Conservation (phyloP, 2,113 vertebrate species). For the Percina caprodes region DNA sequence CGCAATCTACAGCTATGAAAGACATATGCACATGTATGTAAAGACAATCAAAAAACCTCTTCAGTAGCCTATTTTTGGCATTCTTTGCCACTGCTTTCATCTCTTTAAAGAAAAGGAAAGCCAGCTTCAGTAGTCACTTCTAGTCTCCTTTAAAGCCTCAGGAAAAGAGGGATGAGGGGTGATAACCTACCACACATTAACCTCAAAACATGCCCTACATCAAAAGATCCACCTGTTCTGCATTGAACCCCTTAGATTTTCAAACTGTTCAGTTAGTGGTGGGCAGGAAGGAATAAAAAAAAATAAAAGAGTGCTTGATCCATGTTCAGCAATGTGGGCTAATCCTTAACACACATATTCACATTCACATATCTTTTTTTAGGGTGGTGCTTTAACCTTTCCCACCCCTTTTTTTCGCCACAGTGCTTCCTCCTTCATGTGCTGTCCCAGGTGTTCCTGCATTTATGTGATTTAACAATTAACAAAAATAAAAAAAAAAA, state of each 20-base stretch:
- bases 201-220: constrained; percentile 59
- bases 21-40: constrained; percentile 24
- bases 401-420: background rate
- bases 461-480: constrained; percentile 70
- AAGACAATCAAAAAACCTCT: constrained; percentile 36
- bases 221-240: constrained; percentile 50
- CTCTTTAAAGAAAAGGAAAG: constrained; percentile 3
- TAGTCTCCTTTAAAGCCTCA: constrained; percentile 25
- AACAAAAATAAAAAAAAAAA: constrained; percentile 35
- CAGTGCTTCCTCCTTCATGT: constrained; percentile 20
- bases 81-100: constrained; percentile 16
- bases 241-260: constrained; percentile 45
- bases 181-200: constrained; percentile 48
- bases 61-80: background rate
- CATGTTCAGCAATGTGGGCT: constrained; percentile 52
- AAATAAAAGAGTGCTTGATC: constrained; percentile 59
- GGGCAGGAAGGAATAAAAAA: constrained; percentile 53
- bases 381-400: constrained; percentile 11
- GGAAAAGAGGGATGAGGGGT: constrained; percentile 43
- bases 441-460: constrained; percentile 67
- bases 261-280: constrained; percentile 49
- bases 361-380: constrained; percentile 21
- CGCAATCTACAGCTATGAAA: constrained; percentile 22
- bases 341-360: constrained; percentile 53
- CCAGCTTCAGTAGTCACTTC: constrained; percentile 28